A percentile compares a stretch with the other conserved stretches of the same genome.
phyloP scores from a whole-genome alignment of 2,797 vertebrate genomes.

The Tapera naevia region DNA sequence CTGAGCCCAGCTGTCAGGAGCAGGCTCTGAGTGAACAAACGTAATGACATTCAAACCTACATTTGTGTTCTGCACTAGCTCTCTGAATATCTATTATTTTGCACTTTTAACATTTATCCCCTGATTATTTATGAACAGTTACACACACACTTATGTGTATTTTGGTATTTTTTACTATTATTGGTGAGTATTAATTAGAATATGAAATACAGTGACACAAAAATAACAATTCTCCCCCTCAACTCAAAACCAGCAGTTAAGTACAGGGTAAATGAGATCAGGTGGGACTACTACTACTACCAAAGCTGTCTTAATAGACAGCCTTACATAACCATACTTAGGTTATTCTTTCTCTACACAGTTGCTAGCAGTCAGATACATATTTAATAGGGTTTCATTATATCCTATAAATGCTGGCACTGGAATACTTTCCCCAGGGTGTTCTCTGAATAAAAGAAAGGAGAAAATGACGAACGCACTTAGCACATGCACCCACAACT shows the following conservation, averaged over 20 bases:
- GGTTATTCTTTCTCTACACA: slow-evolving; percentile 54
- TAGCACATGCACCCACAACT: slow-evolving; percentile 77
- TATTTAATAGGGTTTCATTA: slow-evolving; percentile 83
- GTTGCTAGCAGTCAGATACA: slow-evolving; percentile 76
- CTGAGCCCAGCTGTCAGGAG: neutral
- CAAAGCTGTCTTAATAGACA: neutral
- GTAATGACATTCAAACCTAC: neutral
- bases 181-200: neutral
- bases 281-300: neutral
- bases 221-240: neutral
- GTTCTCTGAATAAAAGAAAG: slow-evolving; percentile 73
- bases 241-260: slow-evolving; percentile 11
- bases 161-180: neutral
- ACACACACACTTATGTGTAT: fast-evolving
- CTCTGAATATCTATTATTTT: neutral
- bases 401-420: slow-evolving; percentile 79
- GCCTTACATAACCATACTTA: slow-evolving; percentile 45
- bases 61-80: fast-evolving
- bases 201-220: neutral
- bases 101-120: neutral
- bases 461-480: slow-evolving; percentile 76
- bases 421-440: slow-evolving; percentile 75
- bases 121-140: neutral
- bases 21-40: fast-evolving
- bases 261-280: neutral